Conservation (phyloP, 1,140 invertebrate genomes). For the Himalopsyche phryganea region DNA sequence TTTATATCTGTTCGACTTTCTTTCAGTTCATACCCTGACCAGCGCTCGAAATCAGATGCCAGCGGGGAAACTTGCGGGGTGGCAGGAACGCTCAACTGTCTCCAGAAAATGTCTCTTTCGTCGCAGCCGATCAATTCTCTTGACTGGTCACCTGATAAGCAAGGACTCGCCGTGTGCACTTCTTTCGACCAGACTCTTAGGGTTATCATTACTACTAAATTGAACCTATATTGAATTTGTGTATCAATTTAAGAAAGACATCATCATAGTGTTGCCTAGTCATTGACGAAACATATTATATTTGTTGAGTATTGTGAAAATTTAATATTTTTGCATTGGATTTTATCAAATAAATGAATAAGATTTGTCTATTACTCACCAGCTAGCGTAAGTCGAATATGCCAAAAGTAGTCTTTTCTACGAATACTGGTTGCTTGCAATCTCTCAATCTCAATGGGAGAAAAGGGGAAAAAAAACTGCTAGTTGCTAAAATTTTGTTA, state of each 20-base stretch:
- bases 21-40: conserved; percentile 79
- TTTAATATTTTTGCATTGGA: not conserved
- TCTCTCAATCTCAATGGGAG: no score
- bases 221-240: conserved; percentile 59
- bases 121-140: conserved; percentile 87
- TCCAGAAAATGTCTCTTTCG: conserved; percentile 79
- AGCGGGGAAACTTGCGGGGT: conserved; percentile 73
- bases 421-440: no score
- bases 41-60: conserved; percentile 62
- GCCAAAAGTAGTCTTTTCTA: no score
- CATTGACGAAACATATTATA: no score
- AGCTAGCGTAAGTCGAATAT: no score
- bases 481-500: no score
- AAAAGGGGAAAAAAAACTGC: no score
- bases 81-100: conserved; percentile 66
- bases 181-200: conserved; percentile 91
- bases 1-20: no score
- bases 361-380: no score
- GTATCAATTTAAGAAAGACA: not conserved
- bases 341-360: not conserved
- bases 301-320: not conserved
- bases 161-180: conserved; percentile 81
- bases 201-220: conserved; percentile 84
- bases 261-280: no score
- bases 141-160: conserved; percentile 90